Base-by-base conservation (phyloP, 2,113 vertebrate species). In the Puffinus mauretanicus region DNA sequence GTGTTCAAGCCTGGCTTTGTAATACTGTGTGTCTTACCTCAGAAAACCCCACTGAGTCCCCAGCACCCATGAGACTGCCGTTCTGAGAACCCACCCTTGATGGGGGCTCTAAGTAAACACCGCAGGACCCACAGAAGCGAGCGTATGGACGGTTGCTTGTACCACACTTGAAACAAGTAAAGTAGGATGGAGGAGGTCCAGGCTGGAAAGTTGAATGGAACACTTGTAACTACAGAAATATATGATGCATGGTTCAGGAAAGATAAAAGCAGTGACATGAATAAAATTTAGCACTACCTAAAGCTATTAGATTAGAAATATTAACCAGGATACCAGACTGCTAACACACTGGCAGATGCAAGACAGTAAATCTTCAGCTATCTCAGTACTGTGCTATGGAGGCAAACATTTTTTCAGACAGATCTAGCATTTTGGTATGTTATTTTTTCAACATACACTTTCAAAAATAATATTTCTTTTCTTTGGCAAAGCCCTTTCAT, bases 41-140 rank as follows among this genome's bases (percentile, higher is more conserved):
- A 57, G 95, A 78, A 30, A 85, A 92, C 13, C 18, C 78, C 60
- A 52, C 27, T 0, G 26, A 26, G 24, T 90, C 91, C 40, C 85
- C 93, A 72, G 15, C 12, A 76, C 57, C 90, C 19, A 32, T 17
- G 13, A 76, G n/a, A 52, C 64, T 64, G 54, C 70, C 62, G 5
- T 5, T 86, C 17, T 44, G 69, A 93, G 97, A n/a, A 60, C 81
- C 69, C 36, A 44, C 13, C 77, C 96, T 96, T 14, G 91, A 88
- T 5, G 94, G 96, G 4, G 98, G 97, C 55, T 98, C 98, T 80
- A 99, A 91, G 75, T 97, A 98, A 79, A 97, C 83, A 5, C 99
- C 98, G 40, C 99, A 99, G 91, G 94, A 91, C 15, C 97, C 62
- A n/a, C 99, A 99, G 98, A 98, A 98, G 34, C 64, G 96, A 75